Conservation (phyloP, 2,113 vertebrate species). For the Tachycineta bicolor region DNA sequence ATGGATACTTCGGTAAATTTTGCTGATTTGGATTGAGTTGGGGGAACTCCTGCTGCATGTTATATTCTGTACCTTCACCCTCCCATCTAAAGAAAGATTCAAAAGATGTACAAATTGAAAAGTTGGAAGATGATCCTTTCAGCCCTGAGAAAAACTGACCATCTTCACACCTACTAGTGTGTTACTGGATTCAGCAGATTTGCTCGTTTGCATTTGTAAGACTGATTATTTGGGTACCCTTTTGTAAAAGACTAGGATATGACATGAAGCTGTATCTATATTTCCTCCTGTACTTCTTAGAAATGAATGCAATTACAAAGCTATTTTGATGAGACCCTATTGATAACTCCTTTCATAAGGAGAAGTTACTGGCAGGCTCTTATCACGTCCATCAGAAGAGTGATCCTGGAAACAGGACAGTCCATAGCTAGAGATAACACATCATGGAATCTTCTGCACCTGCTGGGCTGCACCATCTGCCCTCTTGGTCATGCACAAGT, state of each 20-base stretch:
- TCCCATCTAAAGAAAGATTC: background rate
- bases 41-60: background rate
- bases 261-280: background rate
- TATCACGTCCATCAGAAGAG: slow-evolving; percentile 40
- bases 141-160: background rate
- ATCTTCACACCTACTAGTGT: background rate
- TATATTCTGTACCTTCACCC: background rate
- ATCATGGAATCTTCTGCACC: slow-evolving; percentile 30
- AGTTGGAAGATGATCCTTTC: background rate
- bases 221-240: background rate
- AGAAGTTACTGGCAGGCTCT: slow-evolving; percentile 26
- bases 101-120: background rate
- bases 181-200: background rate
- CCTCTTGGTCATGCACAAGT: background rate
- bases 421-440: slow-evolving; percentile 27
- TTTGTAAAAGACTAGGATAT: background rate
- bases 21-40: background rate
- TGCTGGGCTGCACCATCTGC: slow-evolving; percentile 23
- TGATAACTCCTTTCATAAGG: background rate
- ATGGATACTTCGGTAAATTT: background rate
- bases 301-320: background rate
- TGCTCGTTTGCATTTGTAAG: background rate
- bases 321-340: background rate
- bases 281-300: background rate
- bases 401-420: slow-evolving; percentile 45